A percentile compares a stretch with the other conserved stretches of the same genome.
phyloP scores from a whole-genome alignment of 2,888 invertebrate species.

The Drosophila kokeensis region DNA sequence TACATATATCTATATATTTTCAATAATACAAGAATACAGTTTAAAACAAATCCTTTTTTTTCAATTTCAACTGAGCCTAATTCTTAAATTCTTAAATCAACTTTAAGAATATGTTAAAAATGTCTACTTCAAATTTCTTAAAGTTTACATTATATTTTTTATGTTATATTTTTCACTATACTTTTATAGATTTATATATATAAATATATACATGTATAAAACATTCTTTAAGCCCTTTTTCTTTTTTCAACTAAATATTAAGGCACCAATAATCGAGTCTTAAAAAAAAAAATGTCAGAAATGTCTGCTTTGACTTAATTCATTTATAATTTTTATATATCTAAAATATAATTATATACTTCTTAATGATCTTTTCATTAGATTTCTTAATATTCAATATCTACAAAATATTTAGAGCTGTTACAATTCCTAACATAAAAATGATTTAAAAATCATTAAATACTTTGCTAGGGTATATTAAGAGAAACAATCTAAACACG shows the following conservation, averaged over 20 bases:
- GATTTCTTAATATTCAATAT: background rate
- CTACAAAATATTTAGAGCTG: background rate
- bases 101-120: background rate
- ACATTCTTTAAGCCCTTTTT: background rate
- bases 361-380: background rate
- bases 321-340: background rate
- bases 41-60: background rate
- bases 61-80: background rate
- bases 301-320: background rate
- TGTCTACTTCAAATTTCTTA: background rate
- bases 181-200: background rate
- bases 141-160: background rate
- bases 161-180: background rate
- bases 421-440: background rate
- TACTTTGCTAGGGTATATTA: constrained; percentile 5
- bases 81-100: background rate
- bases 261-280: no score
- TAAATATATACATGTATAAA: background rate
- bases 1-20: constrained; percentile 5
- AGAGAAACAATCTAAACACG: constrained; percentile 33
- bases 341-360: background rate
- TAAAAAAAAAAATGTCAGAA: no score
- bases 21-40: background rate
- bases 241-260: background rate
- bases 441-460: background rate